A percentile compares a stretch with the other conserved stretches of the same genome.
Conservation (phyloP, 2,888 invertebrate species). For the Drosophila kambysellisi region DNA sequence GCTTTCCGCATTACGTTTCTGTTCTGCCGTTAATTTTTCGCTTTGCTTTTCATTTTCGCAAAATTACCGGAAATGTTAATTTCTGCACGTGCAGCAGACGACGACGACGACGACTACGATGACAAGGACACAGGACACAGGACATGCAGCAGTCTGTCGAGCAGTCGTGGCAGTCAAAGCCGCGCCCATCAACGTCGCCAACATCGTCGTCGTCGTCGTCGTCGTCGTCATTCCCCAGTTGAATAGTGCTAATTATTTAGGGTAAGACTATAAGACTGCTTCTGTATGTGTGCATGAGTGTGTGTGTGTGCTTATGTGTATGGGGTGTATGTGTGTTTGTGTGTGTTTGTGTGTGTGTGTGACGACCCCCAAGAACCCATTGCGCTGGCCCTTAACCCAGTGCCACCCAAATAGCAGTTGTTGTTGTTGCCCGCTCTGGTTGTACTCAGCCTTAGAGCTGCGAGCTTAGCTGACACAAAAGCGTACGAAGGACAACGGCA, state of each 20-base stretch:
- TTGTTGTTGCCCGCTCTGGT: conserved; percentile 43
- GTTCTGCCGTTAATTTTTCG: conserved; percentile 77
- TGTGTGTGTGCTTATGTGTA: conserved; percentile 14
- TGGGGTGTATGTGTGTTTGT: conserved; percentile 20
- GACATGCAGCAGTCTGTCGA: conserved; percentile 36
- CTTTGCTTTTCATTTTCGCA: conserved; percentile 81
- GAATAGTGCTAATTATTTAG: conserved; percentile 84
- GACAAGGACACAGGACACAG: conserved; percentile 58
- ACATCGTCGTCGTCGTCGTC: conserved; percentile 30
- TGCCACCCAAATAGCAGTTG: conserved; percentile 57
- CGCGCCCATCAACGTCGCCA: conserved; percentile 73
- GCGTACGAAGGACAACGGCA: conserved; percentile 74
- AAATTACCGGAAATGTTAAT: conserved; percentile 81
- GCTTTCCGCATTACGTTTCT: conserved; percentile 77
- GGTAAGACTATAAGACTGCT: conserved; percentile 65
- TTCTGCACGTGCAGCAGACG: conserved; percentile 79
- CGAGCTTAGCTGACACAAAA: conserved; percentile 73
- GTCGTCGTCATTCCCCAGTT: conserved; percentile 70
- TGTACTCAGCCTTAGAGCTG: conserved; percentile 53
- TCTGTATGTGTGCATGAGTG: conserved; percentile 20
- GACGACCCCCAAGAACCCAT: conserved; percentile 58
- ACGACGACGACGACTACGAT: conserved; percentile 19
- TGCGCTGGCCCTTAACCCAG: conserved; percentile 74
- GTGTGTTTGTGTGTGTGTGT: conserved; percentile 28
- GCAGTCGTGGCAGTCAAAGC: conserved; percentile 65